phyloP scores from a whole-genome alignment of 2,888 invertebrate species.

The Drepanosiphum platanoidis region DNA sequence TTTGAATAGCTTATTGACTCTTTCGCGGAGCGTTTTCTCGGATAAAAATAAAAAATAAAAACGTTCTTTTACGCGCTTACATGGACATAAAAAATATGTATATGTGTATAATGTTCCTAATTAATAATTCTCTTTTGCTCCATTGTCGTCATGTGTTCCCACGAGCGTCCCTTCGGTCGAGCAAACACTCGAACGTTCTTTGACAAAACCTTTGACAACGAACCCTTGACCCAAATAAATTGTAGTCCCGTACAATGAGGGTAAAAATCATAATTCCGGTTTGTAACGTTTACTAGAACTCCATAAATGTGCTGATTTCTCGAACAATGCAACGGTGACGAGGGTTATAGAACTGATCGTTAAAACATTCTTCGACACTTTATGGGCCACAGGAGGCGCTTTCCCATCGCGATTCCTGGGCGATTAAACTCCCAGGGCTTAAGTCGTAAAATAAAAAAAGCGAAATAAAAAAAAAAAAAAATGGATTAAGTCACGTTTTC shows the following conservation, averaged over 20 bases:
- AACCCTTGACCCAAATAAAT: constrained; percentile 46
- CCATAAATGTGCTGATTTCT: constrained; percentile 25
- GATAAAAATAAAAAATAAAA: not conserved
- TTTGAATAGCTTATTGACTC: constrained; percentile 6
- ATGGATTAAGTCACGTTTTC: constrained; percentile 60
- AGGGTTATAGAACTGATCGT: constrained; percentile 31
- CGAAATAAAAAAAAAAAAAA: constrained; percentile 39
- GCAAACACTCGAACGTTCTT: constrained; percentile 37
- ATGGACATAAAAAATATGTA: not conserved
- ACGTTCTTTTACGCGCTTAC: not conserved
- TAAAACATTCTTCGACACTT: constrained; percentile 49
- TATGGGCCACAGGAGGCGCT: constrained; percentile 28
- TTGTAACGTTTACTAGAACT: constrained; percentile 29
- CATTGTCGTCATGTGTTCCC: not conserved
- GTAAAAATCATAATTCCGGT: constrained; percentile 36
- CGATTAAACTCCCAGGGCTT: constrained; percentile 48
- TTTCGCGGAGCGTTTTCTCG: not conserved
- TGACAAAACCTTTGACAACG: constrained; percentile 43
- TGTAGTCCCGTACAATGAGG: not conserved
- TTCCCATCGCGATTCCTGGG: constrained; percentile 38
- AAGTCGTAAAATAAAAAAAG: constrained; percentile 43
- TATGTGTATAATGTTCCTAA: not conserved
- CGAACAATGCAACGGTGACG: constrained; percentile 33
- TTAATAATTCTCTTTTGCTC: constrained; percentile 53
- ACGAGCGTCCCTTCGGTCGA: constrained; percentile 13